These are phyloP conservation scores for Eulemur rufifrons DNA, from an alignment of 2,113 vertebrate genomes.

Conservation along the genomic window DNA sequence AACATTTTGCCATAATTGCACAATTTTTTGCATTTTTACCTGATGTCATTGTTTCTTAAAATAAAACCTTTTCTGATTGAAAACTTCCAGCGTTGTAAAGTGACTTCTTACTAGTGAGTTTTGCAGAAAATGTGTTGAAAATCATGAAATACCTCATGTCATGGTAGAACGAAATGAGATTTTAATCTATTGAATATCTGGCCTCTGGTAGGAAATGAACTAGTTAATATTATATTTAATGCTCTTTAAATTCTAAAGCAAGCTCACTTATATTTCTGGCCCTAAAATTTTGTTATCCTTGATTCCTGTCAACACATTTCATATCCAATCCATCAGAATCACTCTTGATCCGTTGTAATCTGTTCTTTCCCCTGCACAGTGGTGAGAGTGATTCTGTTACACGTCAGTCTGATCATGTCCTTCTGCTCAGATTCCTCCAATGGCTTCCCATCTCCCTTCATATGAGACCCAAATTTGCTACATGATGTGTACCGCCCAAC, in stretches of 20 bases:
- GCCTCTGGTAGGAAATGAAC: background rate
- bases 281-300: background rate
- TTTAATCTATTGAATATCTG: constrained; percentile 5
- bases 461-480: background rate
- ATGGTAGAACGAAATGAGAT: background rate
- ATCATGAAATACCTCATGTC: constrained; percentile 32
- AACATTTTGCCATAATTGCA: constrained; percentile 99
- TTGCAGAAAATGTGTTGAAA: constrained; percentile 47
- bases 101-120: constrained; percentile 51
- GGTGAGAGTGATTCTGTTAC: background rate
- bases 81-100: constrained; percentile 69
- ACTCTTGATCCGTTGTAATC: background rate
- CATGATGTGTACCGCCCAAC: background rate
- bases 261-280: background rate
- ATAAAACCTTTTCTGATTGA: constrained; percentile 88
- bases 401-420: background rate
- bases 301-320: background rate
- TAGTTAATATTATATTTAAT: background rate
- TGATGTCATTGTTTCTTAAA: constrained; percentile 89
- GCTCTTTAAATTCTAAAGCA: constrained; percentile 1
- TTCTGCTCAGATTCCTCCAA: background rate
- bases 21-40: constrained; percentile 95
- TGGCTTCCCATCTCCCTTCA: background rate
- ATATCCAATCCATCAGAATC: background rate
- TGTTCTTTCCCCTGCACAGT: background rate